phyloP scores from a whole-genome alignment of 2,797 vertebrate species.

The Anniella stebbinsi region DNA sequence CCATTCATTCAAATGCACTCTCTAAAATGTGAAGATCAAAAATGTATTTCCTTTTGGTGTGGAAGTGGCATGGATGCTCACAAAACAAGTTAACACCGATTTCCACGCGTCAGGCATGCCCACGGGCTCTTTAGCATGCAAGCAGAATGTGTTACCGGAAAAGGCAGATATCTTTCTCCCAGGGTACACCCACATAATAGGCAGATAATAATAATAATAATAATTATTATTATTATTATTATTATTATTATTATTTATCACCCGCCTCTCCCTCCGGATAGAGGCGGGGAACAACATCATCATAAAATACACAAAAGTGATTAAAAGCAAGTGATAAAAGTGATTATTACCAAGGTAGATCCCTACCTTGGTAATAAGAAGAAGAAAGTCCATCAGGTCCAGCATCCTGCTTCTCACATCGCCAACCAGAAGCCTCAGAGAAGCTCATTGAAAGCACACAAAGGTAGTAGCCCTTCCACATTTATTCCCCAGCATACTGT shows the following conservation, averaged over 20 bases:
- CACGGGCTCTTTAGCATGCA: neutral
- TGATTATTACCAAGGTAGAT: too few species aligned
- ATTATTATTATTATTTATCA: too few species aligned
- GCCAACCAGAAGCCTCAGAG: neutral
- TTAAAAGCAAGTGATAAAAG: too few species aligned
- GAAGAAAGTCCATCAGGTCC: neutral
- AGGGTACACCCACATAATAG: neutral
- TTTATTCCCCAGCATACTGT: neutral
- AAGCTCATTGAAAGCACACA: neutral
- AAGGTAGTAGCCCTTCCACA: too few species aligned
- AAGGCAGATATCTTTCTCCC: neutral
- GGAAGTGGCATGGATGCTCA: neutral
- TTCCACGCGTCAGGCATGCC: too few species aligned
- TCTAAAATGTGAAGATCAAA: constrained; percentile 5
- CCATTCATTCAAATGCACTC: neutral
- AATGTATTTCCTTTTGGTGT: neutral
- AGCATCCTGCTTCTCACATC: neutral
- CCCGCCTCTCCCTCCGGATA: too few species aligned
- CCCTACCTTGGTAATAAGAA: too few species aligned
- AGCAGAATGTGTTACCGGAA: neutral
- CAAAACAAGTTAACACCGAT: too few species aligned
- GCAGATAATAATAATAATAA: too few species aligned
- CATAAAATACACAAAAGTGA: too few species aligned
- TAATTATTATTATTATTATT: too few species aligned
- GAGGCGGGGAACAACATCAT: too few species aligned